Conservation (phyloP, 2,797 vertebrate genomes). For the Podargus strigoides region DNA sequence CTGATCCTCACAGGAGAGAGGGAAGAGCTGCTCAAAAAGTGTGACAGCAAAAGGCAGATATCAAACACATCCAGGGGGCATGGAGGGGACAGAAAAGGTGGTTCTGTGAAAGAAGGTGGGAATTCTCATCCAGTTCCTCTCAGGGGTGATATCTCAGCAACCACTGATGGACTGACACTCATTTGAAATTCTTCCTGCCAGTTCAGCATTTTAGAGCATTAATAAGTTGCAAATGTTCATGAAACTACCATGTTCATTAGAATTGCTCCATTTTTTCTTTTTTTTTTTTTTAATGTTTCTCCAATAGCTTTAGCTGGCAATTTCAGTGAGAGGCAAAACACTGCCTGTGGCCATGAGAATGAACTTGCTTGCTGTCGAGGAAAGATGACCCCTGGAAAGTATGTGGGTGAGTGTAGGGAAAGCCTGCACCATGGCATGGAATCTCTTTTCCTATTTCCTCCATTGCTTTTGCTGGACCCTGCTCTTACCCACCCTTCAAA, state of each 20-base stretch:
- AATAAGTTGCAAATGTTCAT: background rate
- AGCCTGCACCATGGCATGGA: background rate
- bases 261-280: background rate
- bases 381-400: background rate
- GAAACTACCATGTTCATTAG: background rate
- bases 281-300: too few species aligned
- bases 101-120: background rate
- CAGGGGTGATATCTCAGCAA: background rate
- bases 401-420: rapidly evolving
- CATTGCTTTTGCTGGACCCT: background rate
- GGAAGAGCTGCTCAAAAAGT: too few species aligned
- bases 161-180: background rate
- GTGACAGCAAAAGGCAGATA: too few species aligned
- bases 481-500: background rate
- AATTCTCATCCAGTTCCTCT: background rate
- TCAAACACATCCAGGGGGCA: too few species aligned
- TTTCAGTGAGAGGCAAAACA: background rate
- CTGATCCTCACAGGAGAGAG: too few species aligned
- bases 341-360: background rate
- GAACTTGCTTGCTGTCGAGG: background rate
- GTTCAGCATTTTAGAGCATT: background rate
- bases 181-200: background rate
- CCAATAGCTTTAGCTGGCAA: background rate
- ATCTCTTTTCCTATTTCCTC: background rate
- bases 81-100: background rate